These are phyloP conservation scores for Heterocephalus glaber DNA, from an alignment of 2,113 vertebrate genomes.

Conservation along the genomic window DNA sequence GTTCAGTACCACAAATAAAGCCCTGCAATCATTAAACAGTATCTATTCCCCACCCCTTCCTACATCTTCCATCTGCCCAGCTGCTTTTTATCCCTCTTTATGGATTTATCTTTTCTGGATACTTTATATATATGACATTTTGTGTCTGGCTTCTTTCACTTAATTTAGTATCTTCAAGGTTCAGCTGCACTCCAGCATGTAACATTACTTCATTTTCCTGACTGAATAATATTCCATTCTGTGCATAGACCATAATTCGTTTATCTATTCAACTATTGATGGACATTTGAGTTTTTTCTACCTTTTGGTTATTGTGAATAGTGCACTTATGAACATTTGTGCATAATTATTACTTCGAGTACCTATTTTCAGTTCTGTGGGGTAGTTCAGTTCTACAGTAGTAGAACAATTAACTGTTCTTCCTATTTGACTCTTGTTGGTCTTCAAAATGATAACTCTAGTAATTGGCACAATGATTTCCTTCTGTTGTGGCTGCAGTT, in stretches of 20 bases:
- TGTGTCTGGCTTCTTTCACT: conserved; percentile 23
- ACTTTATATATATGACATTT: neutral
- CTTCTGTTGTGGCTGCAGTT: neutral
- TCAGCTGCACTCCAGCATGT: neutral
- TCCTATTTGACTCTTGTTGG: neutral
- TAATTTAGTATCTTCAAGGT: neutral
- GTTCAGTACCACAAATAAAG: neutral
- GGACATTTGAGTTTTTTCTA: neutral
- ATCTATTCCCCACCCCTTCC: no score
- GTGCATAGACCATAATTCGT: neutral
- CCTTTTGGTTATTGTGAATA: neutral
- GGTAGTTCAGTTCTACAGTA: neutral
- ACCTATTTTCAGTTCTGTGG: neutral
- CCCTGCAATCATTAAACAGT: neutral
- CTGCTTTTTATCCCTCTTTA: neutral
- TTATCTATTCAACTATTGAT: neutral
- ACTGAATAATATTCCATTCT: neutral
- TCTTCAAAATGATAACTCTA: neutral
- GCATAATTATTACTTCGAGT: neutral
- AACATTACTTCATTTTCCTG: conserved; percentile 11
- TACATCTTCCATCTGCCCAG: neutral
- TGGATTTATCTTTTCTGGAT: neutral
- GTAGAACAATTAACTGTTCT: neutral
- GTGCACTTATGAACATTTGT: neutral
- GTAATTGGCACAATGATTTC: neutral